Evolutionary conservation across 2,888 invertebrate genomes (phyloP).

Genomic region (Drosophila buzzatii): DNA sequence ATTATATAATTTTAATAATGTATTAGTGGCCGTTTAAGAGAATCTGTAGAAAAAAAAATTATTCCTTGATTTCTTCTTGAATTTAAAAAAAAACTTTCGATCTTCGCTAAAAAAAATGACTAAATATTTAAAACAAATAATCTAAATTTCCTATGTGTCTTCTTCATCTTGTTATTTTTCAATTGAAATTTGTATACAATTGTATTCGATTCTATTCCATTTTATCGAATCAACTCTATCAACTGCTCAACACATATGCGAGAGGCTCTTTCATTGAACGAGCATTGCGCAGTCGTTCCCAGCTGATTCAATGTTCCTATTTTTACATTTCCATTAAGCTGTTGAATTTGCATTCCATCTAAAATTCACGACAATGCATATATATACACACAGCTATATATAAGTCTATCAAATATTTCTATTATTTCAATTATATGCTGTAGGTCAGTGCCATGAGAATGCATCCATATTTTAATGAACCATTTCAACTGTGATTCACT

Average conservation of each 20-base stretch:
- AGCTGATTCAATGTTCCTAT: not conserved
- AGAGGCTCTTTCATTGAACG: not conserved
- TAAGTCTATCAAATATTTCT: constrained; percentile 20
- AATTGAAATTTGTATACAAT: too few relatives aligned
- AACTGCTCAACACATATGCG: not conserved
- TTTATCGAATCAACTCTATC: not conserved
- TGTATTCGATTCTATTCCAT: too few relatives aligned
- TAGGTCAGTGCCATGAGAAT: constrained; percentile 55
- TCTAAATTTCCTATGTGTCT: too few relatives aligned
- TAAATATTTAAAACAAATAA: too few relatives aligned
- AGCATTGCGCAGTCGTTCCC: not conserved
- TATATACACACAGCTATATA: constrained; percentile 6
- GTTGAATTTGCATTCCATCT: constrained; percentile 59
- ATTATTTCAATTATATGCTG: constrained; percentile 29
- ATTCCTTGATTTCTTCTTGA: too few relatives aligned
- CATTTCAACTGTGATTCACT: constrained; percentile 32
- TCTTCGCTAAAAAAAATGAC: too few relatives aligned
- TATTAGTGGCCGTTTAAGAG: too few relatives aligned
- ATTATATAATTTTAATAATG: too few relatives aligned
- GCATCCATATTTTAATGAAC: constrained; percentile 52
- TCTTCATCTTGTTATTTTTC: too few relatives aligned
- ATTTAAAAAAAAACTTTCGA: too few relatives aligned
- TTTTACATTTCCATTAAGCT: constrained; percentile 27
- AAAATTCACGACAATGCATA: constrained; percentile 30
- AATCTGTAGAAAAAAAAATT: too few relatives aligned